Evolutionary conservation across 2,113 vertebrate genomes (phyloP), one percentile per base, ranked within the genome.

Genomic region (Oncorhynchus mykiss): DNA sequence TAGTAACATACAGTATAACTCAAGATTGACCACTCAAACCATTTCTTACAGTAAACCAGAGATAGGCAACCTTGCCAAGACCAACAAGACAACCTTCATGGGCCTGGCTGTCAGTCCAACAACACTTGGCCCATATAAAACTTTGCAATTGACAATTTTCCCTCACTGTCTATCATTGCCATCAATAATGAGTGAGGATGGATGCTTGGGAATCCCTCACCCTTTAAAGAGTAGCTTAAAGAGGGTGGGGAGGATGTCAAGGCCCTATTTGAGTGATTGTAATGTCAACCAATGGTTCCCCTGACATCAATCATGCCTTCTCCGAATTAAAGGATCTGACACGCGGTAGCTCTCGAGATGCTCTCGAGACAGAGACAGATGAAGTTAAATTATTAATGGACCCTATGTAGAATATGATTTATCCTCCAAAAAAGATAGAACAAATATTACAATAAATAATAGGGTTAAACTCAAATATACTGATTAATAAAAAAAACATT

Each of bases 271-370:
- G 92, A 93, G 83, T 80, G 85, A 93, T 91, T 81, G 86, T 85
- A 80, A 78, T 72, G 81, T 92, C 91, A 86, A 67, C 84, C 71
- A 75, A 77, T 57, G 75, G 77, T 67, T 85, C 73, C 74, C 65
- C 60, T 3, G 71, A 75, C 86, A 92, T 93, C 90, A 90, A 90
- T 93, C 91, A 91, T 65, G 80, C 71, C 82, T 71, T 80, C 80
- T 86, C 83, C 80, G 81, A 90, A 90, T 88, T 86, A 91, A 82
- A 84, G 82, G 62, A 85, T 85, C 71, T 85, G 84, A 86, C 85
- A 85, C 69, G 20, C 79, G 80, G 71, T 80, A 83, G 82, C 76
- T 90, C 78, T 81, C 70, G 64, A 82, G 80, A 83, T 86, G 59
- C 27, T 78, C 77, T 77, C n/a, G 62, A 1, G 79, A 87, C 84